These are phyloP conservation scores for Spilogale gracilis DNA, from an alignment of 2,113 vertebrate genomes.

Conservation along the genomic window DNA sequence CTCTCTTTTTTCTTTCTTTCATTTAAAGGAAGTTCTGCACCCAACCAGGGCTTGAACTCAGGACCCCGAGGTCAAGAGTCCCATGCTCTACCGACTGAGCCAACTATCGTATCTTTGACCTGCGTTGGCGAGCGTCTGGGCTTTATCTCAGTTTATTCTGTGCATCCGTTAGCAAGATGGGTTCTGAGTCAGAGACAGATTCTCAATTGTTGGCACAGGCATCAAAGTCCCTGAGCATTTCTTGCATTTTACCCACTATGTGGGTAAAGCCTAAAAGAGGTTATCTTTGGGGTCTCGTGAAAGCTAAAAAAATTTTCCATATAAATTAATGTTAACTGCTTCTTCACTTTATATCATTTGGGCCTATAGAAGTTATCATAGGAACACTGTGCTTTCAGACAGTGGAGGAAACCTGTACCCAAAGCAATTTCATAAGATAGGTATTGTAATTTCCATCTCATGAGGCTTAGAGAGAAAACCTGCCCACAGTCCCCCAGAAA, in stretches of 20 bases:
- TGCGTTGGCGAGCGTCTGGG: not conserved
- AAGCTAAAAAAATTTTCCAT: not conserved
- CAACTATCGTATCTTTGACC: not conserved
- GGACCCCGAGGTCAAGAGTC: not conserved
- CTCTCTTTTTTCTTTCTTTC: not conserved
- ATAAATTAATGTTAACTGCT: not conserved
- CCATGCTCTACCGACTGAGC: not conserved
- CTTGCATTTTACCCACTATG: not conserved
- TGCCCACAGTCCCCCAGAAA: not conserved
- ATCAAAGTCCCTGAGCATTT: not conserved
- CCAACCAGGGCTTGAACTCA: not conserved
- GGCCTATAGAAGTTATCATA: not conserved
- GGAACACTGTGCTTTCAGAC: not conserved
- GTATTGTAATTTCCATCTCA: not conserved
- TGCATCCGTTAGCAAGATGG: not conserved
- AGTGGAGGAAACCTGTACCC: not conserved
- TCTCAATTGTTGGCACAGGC: not conserved
- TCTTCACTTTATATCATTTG: not conserved
- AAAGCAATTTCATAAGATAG: constrained; percentile 13
- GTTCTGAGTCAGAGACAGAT: not conserved
- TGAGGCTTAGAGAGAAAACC: not conserved
- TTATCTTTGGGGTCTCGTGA: not conserved
- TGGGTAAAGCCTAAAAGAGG: not conserved
- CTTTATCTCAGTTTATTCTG: not conserved
- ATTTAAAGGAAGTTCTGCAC: not conserved